These are phyloP conservation scores for Aurelia aurita DNA, from an alignment of 30 jellyfish, hydroid and myxozoan species.

Conservation along the genomic window DNA sequence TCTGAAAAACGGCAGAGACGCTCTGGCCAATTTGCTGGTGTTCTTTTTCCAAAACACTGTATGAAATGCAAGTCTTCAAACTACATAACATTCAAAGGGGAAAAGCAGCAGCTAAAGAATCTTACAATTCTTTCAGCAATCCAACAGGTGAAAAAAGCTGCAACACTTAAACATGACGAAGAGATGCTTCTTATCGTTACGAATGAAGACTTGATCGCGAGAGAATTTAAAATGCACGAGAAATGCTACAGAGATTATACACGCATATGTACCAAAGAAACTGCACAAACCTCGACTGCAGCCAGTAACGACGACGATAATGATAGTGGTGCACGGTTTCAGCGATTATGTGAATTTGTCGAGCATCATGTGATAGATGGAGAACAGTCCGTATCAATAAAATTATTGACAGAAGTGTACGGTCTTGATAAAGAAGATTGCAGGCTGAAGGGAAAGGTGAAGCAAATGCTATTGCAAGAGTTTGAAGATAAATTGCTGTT, in stretches of 20 bases:
- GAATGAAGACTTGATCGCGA: conserved; percentile 29
- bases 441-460: conserved; percentile 40
- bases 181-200: conserved; percentile 10
- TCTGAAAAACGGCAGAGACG: conserved; percentile 1
- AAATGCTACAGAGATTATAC: conserved; percentile 38
- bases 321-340: conserved; percentile 2
- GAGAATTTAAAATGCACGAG: conserved; percentile 19
- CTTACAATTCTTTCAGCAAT: conserved; percentile 3
- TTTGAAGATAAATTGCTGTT: conserved; percentile 23
- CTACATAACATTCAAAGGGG: conserved; percentile 16
- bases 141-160: conserved; percentile 14
- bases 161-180: conserved; percentile 10
- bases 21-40: neutral
- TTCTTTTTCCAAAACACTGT: conserved; percentile 30
- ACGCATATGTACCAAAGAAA: conserved; percentile 13
- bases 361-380: conserved; percentile 20
- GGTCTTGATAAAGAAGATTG: conserved; percentile 20
- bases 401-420: conserved; percentile 23
- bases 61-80: conserved; percentile 33
- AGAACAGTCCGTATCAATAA: conserved; percentile 20
- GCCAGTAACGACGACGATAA: conserved; percentile 10
- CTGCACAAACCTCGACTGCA: conserved; percentile 21
- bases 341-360: conserved; percentile 8
- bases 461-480: conserved; percentile 21
- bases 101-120: conserved; percentile 12